Evolutionary conservation across 2,113 vertebrate species (phyloP), one percentile per base, ranked within the genome.

Genomic region (Apteryx mantelli): DNA sequence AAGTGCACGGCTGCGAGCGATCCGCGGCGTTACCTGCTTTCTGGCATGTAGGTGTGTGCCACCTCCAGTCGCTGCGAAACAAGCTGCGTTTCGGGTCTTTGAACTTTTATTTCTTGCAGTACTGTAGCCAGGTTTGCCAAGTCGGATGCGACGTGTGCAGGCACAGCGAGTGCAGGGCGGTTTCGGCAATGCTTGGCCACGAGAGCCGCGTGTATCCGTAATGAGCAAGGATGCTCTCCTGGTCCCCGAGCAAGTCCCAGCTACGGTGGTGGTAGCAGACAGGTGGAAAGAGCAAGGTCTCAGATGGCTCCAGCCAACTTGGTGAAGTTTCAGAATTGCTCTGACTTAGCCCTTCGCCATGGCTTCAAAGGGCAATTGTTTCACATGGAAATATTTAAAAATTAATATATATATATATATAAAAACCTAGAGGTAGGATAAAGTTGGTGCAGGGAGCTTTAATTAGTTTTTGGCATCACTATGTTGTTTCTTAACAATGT

Each of bases 261-360:
- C 46, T 48, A 48, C 46, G 46, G 46, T 19, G 18, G 18, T 48
- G 46, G 46, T 48, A 19, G 19, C 46, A 48, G 46, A 48, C 7
- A 7, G 46, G 46, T 32, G 38, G 32, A 50, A 79, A 56, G 7
- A 13, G 7, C 52, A 7, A 9, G 13, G 21, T 19, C 60, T 65
- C 50, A 9, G 17, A 14, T 17, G n/a, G 28, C 44, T 66, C 44
- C 40, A 20, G 0, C 0, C 1, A 44, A n/a, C 50, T 12, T n/a
- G 44, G 19, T 60, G 89, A 53, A 36, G 70, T 79, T 56, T 79
- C 28, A 42, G 46, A 58, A 44, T 52, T 71, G 34, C 63, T 38
- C 44, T 16, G 22, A 13, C 12, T 53, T 9, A 3, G 42, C 46
- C 34, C 10, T 66, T 87, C 60, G 19, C 40, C 42, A 9, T 55